Evolutionary conservation across 2,888 invertebrate species (phyloP).

Genomic region (Volucella bombylans): DNA sequence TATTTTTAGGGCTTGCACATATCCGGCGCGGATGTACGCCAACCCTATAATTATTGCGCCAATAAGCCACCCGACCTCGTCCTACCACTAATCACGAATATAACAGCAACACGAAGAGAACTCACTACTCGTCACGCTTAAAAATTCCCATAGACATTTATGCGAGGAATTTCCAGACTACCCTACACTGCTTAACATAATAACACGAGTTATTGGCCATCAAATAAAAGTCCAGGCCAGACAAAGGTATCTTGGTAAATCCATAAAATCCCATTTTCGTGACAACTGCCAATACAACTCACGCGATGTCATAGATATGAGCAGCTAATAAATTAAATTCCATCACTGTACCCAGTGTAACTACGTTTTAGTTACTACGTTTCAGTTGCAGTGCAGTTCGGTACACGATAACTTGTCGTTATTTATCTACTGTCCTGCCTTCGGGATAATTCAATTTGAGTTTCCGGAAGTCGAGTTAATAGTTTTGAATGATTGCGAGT

Average conservation of each 20-base stretch:
- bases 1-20: constrained; percentile 50
- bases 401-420: constrained; percentile 52
- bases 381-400: neutral
- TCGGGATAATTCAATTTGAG: constrained; percentile 49
- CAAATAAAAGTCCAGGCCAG: neutral
- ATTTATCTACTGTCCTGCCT: neutral
- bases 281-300: constrained; percentile 51
- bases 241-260: neutral
- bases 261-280: constrained; percentile 50
- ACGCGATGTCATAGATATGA: constrained; percentile 57
- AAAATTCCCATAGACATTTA: constrained; percentile 18
- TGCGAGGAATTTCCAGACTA: constrained; percentile 11
- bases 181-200: neutral
- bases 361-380: constrained; percentile 18
- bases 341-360: constrained; percentile 40
- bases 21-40: constrained; percentile 49
- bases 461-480: constrained; percentile 37
- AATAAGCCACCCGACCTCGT: constrained; percentile 30
- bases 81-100: constrained; percentile 21
- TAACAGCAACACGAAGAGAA: constrained; percentile 18
- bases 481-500: neutral
- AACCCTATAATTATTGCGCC: constrained; percentile 51
- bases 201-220: constrained; percentile 18
- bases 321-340: constrained; percentile 32
- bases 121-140: constrained; percentile 2